These are phyloP conservation scores for Pollenia griseotomentosa DNA, from an alignment of 2,888 invertebrate genomes.

Conservation along the genomic window DNA sequence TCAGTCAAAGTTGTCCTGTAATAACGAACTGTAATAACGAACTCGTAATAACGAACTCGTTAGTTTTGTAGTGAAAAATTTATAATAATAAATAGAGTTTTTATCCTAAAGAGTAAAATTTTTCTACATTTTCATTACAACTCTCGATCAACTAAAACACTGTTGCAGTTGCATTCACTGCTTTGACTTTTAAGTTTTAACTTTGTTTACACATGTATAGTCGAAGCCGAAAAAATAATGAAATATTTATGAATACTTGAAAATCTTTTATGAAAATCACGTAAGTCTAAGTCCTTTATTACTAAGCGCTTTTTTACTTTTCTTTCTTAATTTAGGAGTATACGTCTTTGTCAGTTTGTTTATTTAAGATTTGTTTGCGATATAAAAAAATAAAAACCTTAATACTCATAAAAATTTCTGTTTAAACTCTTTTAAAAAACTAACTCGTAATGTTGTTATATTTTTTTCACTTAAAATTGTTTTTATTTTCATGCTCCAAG, in stretches of 20 bases:
- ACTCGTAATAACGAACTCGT: too few species aligned
- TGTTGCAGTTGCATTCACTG: slow-evolving; percentile 32
- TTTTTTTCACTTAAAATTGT: slow-evolving; percentile 3
- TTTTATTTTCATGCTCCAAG: slow-evolving; percentile 28
- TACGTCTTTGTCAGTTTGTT: slow-evolving; percentile 16
- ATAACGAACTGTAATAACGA: too few species aligned
- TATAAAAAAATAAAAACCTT: not conserved
- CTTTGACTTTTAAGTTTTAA: slow-evolving; percentile 19
- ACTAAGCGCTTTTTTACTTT: slow-evolving; percentile 19
- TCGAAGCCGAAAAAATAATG: slow-evolving; percentile 25
- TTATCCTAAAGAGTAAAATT: not conserved
- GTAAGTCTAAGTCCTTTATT: slow-evolving; percentile 52
- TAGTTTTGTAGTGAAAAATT: not conserved
- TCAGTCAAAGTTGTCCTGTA: too few species aligned
- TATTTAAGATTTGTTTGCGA: slow-evolving; percentile 21
- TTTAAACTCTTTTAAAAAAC: slow-evolving; percentile 29
- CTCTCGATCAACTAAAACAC: not conserved
- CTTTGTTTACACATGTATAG: slow-evolving; percentile 32
- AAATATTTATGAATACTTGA: slow-evolving; percentile 34
- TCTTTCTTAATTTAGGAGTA: slow-evolving; percentile 18
- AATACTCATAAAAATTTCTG: not conserved
- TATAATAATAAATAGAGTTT: not conserved
- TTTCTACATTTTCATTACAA: not conserved
- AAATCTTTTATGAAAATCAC: slow-evolving; percentile 51
- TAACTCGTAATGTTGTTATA: slow-evolving; percentile 24